These are phyloP conservation scores for Ovibos moschatus DNA, from an alignment of 2,113 vertebrate genomes.

Conservation along the genomic window DNA sequence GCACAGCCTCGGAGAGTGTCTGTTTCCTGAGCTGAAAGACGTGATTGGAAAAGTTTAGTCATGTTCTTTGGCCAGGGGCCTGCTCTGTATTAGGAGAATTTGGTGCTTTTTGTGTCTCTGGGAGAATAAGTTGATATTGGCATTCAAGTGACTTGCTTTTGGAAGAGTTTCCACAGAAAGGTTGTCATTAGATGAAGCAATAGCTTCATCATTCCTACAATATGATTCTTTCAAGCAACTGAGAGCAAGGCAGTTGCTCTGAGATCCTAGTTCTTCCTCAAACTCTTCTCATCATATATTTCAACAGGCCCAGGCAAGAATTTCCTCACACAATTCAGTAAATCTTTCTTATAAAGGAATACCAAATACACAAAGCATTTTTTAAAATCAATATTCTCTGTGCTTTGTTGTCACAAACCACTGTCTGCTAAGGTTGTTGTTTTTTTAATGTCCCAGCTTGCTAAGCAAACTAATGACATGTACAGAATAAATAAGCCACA, in stretches of 20 bases:
- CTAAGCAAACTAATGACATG: neutral
- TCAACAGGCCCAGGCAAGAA: neutral
- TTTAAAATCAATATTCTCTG: neutral
- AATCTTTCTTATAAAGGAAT: neutral
- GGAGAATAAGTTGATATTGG: constrained; percentile 47
- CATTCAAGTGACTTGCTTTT: constrained; percentile 27
- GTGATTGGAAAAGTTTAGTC: constrained; percentile 1
- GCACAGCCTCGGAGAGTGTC: neutral
- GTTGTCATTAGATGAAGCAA: neutral
- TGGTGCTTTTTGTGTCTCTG: constrained; percentile 17
- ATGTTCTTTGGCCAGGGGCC: neutral
- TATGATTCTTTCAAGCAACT: neutral
- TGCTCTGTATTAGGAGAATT: neutral
- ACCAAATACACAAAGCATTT: neutral
- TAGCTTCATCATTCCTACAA: neutral
- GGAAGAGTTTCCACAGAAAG: neutral
- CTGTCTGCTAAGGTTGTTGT: neutral
- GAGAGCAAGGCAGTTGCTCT: neutral
- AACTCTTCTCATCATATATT: neutral
- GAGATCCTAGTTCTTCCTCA: neutral
- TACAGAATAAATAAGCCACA: neutral
- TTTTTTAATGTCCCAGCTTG: neutral
- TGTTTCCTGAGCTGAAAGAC: constrained; percentile 10
- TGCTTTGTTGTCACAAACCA: neutral
- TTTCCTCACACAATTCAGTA: neutral